Percentiles rank a stretch among this genome's conserved stretches.
Conservation (phyloP, 2,797 vertebrate genomes). For the Lacerta bilineata region DNA sequence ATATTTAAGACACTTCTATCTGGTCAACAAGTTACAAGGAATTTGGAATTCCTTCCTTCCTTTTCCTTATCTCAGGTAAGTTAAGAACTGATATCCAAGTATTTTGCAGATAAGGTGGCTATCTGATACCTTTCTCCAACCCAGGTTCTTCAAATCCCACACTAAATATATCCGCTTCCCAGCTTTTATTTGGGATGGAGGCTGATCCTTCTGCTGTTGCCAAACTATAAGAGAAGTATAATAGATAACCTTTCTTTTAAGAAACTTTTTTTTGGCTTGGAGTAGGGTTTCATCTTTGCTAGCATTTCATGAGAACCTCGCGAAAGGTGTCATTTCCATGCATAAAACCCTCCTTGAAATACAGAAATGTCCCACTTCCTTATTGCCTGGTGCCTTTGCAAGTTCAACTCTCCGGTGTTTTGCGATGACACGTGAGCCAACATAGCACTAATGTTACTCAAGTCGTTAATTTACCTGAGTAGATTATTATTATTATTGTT, state of each 20-base stretch:
- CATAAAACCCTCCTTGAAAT: constrained; percentile 47
- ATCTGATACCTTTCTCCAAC: background rate
- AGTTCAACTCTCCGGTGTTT: constrained; percentile 45
- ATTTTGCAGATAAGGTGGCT: background rate
- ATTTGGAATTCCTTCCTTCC: background rate
- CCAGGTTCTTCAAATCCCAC: background rate
- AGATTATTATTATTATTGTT: background rate
- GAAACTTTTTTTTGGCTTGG: constrained; percentile 23
- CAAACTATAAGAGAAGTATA: constrained; percentile 31
- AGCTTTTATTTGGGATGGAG: constrained; percentile 18
- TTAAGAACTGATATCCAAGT: background rate
- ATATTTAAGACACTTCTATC: background rate
- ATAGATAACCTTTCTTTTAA: background rate
- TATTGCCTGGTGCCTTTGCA: constrained; percentile 36
- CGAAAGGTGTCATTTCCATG: constrained; percentile 39
- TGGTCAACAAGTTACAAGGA: background rate
- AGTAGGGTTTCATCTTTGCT: background rate
- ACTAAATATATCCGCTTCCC: background rate
- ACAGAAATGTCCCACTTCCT: constrained; percentile 32
- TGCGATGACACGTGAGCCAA: constrained; percentile 34
- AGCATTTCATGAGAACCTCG: constrained; percentile 30
- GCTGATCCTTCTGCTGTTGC: constrained; percentile 14
- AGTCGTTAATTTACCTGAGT: constrained; percentile 39
- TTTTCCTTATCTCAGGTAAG: background rate
- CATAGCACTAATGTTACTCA: constrained; percentile 52